Evolutionary conservation across 1,140 invertebrate species (phyloP), one percentile per base, ranked within the genome.

Genomic region (Drosophila eugracilis): DNA sequence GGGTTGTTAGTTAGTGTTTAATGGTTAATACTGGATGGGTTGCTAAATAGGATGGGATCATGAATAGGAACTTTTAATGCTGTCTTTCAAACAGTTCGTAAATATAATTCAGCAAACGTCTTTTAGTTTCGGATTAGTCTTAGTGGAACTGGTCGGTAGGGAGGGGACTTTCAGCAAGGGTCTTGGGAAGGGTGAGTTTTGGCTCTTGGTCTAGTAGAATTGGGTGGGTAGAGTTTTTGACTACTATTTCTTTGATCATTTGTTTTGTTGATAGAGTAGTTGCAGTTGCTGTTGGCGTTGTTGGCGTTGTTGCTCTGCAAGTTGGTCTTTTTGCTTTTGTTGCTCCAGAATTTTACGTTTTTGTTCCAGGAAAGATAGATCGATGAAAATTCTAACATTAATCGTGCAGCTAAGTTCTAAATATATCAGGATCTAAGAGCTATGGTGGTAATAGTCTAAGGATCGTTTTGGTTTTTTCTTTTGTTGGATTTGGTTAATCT

Each of bases 361-460:
- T 93, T 95, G 94, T 95, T 95, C 95, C 92, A 96, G 93, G 94
- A 95, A 96, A 93, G 95, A 95, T 75, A 94, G 93, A 93, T 94
- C 94, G 93, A 94, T 94, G 93, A 95, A 94, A 94, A 94, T 94
- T 93, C 94, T 94, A 93, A 93, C 91, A 91, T 91, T 91, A 91
- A 91, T 91, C 85, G 86, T 91, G 90, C 90, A 91, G 86, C 90
- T 83, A 78, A 69, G 75, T 91, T 90, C 90, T 91, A 75, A 19
- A 49, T 52, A 69, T 72, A 59, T 74, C 70, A 57, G 60, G 36
- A 34, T 58, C 73, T 85, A 86, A 62, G 6, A 71, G 67, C 59
- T 74, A 74, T 17, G 44, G 15, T 39, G 49, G 42, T 78, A 72
- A 52, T n/a, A 59, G 36, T 55, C 60, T 72, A 69, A 17, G 66